phyloP scores from a whole-genome alignment of 2,888 invertebrate species.

The Trachelus troglodyta region DNA sequence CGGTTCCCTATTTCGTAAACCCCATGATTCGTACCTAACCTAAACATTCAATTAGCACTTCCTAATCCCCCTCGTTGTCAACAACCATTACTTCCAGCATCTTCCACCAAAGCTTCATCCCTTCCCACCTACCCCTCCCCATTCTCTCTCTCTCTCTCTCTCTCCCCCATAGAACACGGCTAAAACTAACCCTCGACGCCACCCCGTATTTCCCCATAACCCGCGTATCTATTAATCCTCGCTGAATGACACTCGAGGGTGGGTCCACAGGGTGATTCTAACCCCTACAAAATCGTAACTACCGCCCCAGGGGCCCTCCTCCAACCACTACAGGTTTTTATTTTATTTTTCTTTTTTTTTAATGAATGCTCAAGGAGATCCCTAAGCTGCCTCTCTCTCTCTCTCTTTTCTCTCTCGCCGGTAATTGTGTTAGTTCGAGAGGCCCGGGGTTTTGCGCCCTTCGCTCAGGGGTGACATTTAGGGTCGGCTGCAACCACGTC shows the following conservation, averaged over 20 bases:
- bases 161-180: slow-evolving; percentile 15
- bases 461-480: slow-evolving; percentile 50
- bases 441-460: slow-evolving; percentile 35
- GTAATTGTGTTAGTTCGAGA: slow-evolving; percentile 60
- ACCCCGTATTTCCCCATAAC: slow-evolving; percentile 6
- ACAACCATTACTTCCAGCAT: slow-evolving; percentile 66
- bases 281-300: slow-evolving; percentile 57
- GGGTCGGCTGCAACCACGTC: slow-evolving; percentile 44
- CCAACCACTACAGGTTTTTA: slow-evolving; percentile 44
- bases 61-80: slow-evolving; percentile 63
- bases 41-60: slow-evolving; percentile 66
- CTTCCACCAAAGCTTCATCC: slow-evolving; percentile 43
- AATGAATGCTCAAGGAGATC: slow-evolving; percentile 58
- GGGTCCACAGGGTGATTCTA: slow-evolving; percentile 46
- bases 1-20: slow-evolving; percentile 30
- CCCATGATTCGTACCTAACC: slow-evolving; percentile 33
- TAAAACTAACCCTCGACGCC: no score
- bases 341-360: slow-evolving; percentile 40
- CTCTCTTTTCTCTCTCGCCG: not conserved
- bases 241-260: slow-evolving; percentile 63
- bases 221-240: slow-evolving; percentile 60
- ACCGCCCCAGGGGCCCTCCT: slow-evolving; percentile 36
- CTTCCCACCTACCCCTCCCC: slow-evolving; percentile 27
- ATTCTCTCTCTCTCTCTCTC: slow-evolving; percentile 32
- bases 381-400: slow-evolving; percentile 20